These are phyloP conservation scores for Psephotus haematonotus DNA, from an alignment of 2,113 vertebrate species.

Conservation along the genomic window DNA sequence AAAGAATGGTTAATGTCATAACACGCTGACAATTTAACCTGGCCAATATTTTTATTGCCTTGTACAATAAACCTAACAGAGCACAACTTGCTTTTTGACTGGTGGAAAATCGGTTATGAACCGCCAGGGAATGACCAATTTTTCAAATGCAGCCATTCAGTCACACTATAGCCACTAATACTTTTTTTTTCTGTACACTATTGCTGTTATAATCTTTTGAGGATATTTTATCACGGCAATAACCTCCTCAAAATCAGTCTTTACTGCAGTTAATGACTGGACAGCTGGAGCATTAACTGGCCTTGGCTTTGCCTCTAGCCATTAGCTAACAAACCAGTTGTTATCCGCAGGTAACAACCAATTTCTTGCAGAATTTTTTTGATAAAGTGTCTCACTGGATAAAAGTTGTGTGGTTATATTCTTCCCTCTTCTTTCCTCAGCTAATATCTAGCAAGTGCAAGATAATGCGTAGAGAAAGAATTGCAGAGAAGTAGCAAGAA, in stretches of 20 bases:
- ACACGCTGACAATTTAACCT: conserved; percentile 84
- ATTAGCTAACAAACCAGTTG: conserved; percentile 84
- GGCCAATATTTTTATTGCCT: conserved; percentile 88
- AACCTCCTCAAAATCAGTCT: conserved; percentile 84
- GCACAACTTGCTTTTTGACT: conserved; percentile 86
- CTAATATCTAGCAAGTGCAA: background rate
- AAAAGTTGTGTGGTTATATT: conserved; percentile 14
- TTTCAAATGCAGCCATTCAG: conserved; percentile 85
- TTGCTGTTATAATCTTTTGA: conserved; percentile 87
- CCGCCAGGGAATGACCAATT: conserved; percentile 83
- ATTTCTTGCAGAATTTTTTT: conserved; percentile 78
- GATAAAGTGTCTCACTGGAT: conserved; percentile 68
- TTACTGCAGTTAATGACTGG: conserved; percentile 85
- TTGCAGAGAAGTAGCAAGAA: background rate
- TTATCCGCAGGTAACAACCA: conserved; percentile 81
- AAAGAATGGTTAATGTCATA: conserved; percentile 83
- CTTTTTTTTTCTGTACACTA: conserved; percentile 75
- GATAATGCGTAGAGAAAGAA: background rate
- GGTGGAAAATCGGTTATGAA: conserved; percentile 87
- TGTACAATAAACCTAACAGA: conserved; percentile 87
- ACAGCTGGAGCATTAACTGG: conserved; percentile 83
- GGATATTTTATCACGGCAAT: conserved; percentile 85
- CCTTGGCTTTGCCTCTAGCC: conserved; percentile 80
- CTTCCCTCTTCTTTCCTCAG: background rate
- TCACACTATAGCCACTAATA: conserved; percentile 80